phyloP scores from a whole-genome alignment of 1,140 invertebrate genomes.

The Diorhabda carinulata region DNA sequence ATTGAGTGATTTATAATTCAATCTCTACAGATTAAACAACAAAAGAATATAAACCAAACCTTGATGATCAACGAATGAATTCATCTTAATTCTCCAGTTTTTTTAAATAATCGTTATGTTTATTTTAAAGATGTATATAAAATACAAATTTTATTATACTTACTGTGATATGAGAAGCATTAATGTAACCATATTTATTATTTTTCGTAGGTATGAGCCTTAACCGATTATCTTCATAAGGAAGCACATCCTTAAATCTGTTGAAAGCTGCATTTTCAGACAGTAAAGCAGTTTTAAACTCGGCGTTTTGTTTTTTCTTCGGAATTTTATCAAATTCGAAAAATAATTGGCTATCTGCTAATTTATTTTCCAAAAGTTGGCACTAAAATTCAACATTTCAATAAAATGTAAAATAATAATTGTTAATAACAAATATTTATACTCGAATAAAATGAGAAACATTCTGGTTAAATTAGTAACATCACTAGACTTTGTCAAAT shows the following conservation, averaged over 20 bases:
- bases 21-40: no score
- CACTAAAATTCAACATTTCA: constrained; percentile 56
- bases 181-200: constrained; percentile 84
- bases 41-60: no score
- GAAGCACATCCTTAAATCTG: constrained; percentile 69
- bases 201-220: constrained; percentile 69
- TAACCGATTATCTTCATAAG: constrained; percentile 85
- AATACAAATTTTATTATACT: constrained; percentile 29
- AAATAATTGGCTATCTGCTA: constrained; percentile 75
- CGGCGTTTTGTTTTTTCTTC: constrained; percentile 66
- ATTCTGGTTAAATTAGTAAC: no score
- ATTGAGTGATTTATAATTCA: no score
- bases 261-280: constrained; percentile 59
- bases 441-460: no score
- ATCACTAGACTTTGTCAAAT: no score
- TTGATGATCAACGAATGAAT: no score
- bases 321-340: constrained; percentile 85
- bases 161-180: constrained; percentile 83
- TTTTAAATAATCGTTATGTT: no score
- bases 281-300: constrained; percentile 63
- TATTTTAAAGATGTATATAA: not conserved
- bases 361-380: constrained; percentile 73
- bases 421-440: no score
- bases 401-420: no score
- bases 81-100: no score